These are phyloP conservation scores for Eristalis intricaria DNA, from an alignment of 2,888 invertebrate genomes.

Conservation along the genomic window DNA sequence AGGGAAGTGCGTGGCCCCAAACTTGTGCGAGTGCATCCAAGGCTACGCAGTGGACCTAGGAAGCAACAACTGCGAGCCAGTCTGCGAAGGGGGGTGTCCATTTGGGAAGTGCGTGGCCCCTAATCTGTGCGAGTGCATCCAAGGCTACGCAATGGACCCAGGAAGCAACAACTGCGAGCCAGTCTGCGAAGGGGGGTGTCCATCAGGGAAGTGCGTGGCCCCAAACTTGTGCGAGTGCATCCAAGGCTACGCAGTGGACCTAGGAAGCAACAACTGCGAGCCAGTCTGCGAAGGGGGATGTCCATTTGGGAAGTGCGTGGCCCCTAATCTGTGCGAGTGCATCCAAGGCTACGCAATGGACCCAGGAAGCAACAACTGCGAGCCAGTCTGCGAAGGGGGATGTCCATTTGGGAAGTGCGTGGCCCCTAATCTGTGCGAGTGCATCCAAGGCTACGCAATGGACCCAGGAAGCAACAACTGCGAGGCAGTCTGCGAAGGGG, in stretches of 20 bases:
- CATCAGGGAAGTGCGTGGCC: not conserved
- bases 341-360: conserved; percentile 77
- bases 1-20: conserved; percentile 82
- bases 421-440: conserved; percentile 73
- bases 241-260: not conserved
- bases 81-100: not conserved
- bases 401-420: conserved; percentile 77
- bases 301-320: conserved; percentile 80
- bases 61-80: not conserved
- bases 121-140: not conserved
- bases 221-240: not conserved
- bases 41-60: not conserved
- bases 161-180: not conserved
- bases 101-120: not conserved
- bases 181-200: not conserved
- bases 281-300: conserved; percentile 78
- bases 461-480: conserved; percentile 74
- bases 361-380: conserved; percentile 74
- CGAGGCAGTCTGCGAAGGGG: conserved; percentile 76
- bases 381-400: conserved; percentile 77
- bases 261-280: conserved; percentile 73
- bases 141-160: not conserved
- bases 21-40: conserved; percentile 80
- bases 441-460: not conserved
- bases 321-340: conserved; percentile 80